Evolutionary conservation across 1,140 invertebrate species (phyloP).

Genomic region (Papilio aristodemus): DNA sequence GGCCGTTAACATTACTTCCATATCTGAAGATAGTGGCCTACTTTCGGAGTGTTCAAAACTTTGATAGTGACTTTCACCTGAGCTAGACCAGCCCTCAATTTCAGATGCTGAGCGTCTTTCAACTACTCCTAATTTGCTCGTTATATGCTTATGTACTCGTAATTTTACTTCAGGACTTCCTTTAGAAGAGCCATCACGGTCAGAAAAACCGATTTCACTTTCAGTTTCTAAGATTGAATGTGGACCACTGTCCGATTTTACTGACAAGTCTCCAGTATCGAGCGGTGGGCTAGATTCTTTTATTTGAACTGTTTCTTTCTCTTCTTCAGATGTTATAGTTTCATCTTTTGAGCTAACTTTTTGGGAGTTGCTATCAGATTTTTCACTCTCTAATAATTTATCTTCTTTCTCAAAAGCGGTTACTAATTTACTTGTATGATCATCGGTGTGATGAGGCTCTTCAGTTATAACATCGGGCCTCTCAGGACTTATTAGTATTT

Average conservation of each 20-base stretch:
- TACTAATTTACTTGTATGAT: constrained; percentile 57
- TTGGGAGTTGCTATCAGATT: constrained; percentile 64
- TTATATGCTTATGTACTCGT: constrained; percentile 79
- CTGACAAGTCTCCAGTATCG: constrained; percentile 71
- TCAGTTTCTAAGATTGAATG: constrained; percentile 79
- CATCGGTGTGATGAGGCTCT: constrained; percentile 66
- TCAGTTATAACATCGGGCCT: constrained; percentile 78
- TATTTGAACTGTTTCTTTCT: constrained; percentile 71
- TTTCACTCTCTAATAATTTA: constrained; percentile 61
- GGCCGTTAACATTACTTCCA: constrained; percentile 86
- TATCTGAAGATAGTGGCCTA: constrained; percentile 91
- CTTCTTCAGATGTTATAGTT: constrained; percentile 68
- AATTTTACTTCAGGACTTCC: constrained; percentile 76
- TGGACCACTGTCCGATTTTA: constrained; percentile 77
- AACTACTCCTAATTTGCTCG: constrained; percentile 75
- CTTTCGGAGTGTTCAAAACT: constrained; percentile 92
- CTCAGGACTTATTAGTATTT: constrained; percentile 77
- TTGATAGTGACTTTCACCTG: constrained; percentile 93
- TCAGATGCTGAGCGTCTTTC: constrained; percentile 85
- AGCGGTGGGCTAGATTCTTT: constrained; percentile 72
- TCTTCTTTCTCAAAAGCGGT: constrained; percentile 48
- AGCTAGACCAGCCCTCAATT: constrained; percentile 90
- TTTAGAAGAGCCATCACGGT: constrained; percentile 74
- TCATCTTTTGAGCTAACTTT: constrained; percentile 73
- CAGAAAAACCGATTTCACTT: constrained; percentile 70